Conservation (phyloP, 2,797 vertebrate genomes). For the Rhabdomys pumilio region DNA sequence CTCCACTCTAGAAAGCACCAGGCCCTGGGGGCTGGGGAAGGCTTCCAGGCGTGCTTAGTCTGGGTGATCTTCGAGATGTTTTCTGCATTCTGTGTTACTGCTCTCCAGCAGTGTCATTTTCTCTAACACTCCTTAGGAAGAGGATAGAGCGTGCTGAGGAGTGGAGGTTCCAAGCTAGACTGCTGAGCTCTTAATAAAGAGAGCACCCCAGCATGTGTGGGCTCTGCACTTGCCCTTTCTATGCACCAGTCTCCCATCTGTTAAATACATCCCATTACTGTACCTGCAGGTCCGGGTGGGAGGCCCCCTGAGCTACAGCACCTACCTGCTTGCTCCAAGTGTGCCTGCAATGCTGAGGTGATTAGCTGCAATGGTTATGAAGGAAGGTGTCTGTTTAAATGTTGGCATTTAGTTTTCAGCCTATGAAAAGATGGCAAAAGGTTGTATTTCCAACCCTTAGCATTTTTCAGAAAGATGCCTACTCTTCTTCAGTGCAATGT, state of each 20-base stretch:
- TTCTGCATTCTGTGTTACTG: neutral
- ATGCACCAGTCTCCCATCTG: neutral
- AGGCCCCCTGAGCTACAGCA: neutral
- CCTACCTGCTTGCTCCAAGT: neutral
- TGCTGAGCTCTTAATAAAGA: neutral
- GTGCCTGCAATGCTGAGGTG: neutral
- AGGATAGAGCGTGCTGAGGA: neutral
- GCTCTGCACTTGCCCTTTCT: neutral
- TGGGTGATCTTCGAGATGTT: neutral
- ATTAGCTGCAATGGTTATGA: neutral
- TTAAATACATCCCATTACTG: neutral
- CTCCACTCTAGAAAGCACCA: constrained; percentile 81
- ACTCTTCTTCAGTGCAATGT: neutral
- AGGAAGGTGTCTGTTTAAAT: neutral
- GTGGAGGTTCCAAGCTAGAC: neutral
- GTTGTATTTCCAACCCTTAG: neutral
- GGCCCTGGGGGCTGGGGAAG: neutral
- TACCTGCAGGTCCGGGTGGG: neutral
- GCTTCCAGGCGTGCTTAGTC: neutral
- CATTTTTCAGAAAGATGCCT: constrained; percentile 33
- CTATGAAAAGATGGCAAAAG: neutral
- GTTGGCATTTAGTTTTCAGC: neutral
- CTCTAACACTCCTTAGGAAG: neutral
- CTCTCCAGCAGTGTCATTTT: neutral
- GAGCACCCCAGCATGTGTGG: neutral